Conservation (phyloP, 2,113 vertebrate genomes). For the Taxidea taxus region DNA sequence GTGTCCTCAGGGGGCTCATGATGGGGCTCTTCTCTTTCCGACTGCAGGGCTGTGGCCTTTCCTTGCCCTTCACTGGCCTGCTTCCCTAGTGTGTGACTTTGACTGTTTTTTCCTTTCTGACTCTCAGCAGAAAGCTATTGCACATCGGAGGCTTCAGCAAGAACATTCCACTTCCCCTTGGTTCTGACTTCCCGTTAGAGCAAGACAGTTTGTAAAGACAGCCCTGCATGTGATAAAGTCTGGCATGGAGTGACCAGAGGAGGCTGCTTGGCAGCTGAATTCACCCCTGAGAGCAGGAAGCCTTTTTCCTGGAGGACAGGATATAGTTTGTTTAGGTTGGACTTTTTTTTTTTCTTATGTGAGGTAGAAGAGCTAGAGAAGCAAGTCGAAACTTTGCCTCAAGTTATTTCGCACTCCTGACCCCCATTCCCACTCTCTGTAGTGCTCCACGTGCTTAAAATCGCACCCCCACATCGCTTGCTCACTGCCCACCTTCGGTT, state of each 20-base stretch:
- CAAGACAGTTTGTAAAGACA: constrained; percentile 75
- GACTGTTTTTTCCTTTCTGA: constrained; percentile 82
- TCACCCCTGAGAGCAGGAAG: constrained; percentile 72
- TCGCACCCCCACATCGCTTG: background rate
- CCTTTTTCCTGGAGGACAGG: constrained; percentile 82
- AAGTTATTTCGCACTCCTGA: constrained; percentile 8
- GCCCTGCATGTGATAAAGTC: constrained; percentile 59
- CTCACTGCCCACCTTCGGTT: background rate
- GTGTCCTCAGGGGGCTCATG: background rate
- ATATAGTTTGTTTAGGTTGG: constrained; percentile 81
- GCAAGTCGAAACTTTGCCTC: constrained; percentile 40
- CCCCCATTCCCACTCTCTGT: background rate
- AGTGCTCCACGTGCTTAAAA: background rate
- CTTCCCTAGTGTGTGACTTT: constrained; percentile 57
- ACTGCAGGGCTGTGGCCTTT: background rate
- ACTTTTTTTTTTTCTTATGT: background rate
- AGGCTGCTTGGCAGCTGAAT: constrained; percentile 78
- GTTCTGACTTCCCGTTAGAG: constrained; percentile 78
- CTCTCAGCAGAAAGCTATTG: constrained; percentile 73
- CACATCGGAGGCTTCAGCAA: constrained; percentile 76
- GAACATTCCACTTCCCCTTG: constrained; percentile 80
- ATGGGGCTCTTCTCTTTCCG: background rate
- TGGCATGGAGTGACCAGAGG: constrained; percentile 52
- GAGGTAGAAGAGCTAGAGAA: constrained; percentile 34
- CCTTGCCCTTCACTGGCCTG: constrained; percentile 26